Evolutionary conservation across 1,140 invertebrate species (phyloP).

Genomic region (Drosophila pseudoananassae): DNA sequence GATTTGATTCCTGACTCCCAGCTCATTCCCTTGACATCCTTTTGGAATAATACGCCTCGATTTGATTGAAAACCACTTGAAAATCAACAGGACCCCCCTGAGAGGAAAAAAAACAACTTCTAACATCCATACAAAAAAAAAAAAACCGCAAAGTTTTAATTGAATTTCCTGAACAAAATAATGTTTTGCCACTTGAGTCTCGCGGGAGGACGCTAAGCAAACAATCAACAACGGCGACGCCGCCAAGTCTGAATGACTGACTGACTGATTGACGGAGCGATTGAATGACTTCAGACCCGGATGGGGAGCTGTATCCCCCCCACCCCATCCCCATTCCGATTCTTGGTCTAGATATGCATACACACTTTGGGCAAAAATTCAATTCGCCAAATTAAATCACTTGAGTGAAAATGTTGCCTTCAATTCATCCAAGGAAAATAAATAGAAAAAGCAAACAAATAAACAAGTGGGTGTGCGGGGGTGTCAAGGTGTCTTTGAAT

Average conservation of each 20-base stretch:
- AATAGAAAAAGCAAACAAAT: constrained; percentile 36
- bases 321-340: constrained; percentile 1
- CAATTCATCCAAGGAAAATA: constrained; percentile 47
- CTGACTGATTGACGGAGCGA: constrained; percentile 29
- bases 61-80: constrained; percentile 79
- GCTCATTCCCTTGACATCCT: background rate
- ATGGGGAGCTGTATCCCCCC: too few species aligned
- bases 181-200: constrained; percentile 81
- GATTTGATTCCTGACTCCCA: constrained; percentile 19
- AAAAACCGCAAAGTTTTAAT: constrained; percentile 82
- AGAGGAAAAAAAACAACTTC: constrained; percentile 7
- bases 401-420: constrained; percentile 73
- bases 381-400: constrained; percentile 82
- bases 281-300: constrained; percentile 31
- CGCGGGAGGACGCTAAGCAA: constrained; percentile 79
- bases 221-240: constrained; percentile 53
- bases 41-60: constrained; percentile 50
- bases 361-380: constrained; percentile 70
- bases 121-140: constrained; percentile 65
- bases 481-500: constrained; percentile 52
- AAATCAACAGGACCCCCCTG: constrained; percentile 2
- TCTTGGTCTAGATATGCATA: constrained; percentile 68
- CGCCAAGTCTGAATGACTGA: constrained; percentile 55
- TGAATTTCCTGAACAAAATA: constrained; percentile 80
- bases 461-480: background rate